A percentile compares a stretch with the other conserved stretches of the same genome.
Conservation (phyloP, 2,113 vertebrate genomes). For the Anguilla japonica region DNA sequence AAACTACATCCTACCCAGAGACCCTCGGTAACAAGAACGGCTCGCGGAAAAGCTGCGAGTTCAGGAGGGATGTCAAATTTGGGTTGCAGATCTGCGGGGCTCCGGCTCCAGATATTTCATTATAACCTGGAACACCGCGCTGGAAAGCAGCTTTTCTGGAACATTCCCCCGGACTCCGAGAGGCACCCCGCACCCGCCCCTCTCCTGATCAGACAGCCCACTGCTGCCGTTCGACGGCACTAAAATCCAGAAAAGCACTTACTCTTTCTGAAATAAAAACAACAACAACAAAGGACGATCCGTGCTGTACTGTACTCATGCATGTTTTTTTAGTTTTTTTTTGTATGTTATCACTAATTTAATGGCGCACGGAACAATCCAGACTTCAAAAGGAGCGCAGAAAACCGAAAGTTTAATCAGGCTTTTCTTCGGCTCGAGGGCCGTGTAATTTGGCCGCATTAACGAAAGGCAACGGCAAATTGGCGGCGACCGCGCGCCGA, state of each 20-base stretch:
- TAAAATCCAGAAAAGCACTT: constrained; percentile 11
- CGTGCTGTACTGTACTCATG: neutral
- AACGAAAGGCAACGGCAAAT: constrained; percentile 34
- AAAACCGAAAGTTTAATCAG: constrained; percentile 40
- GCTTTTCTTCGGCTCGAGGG: constrained; percentile 11
- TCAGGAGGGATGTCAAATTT: constrained; percentile 79
- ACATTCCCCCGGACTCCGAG: constrained; percentile 12
- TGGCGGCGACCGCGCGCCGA: constrained; percentile 12
- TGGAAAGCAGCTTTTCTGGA: constrained; percentile 25
- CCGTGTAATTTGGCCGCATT: constrained; percentile 32
- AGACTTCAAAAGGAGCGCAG: constrained; percentile 54
- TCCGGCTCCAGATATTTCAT: constrained; percentile 72
- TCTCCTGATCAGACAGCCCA: constrained; percentile 6
- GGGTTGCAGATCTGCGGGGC: constrained; percentile 71
- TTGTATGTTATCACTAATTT: constrained; percentile 55
- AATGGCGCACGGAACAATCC: constrained; percentile 50
- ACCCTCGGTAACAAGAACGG: constrained; percentile 77
- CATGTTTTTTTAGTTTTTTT: neutral
- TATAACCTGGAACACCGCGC: constrained; percentile 49
- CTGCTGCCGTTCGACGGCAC: neutral
- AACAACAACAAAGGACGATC: constrained; percentile 23
- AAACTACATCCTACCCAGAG: constrained; percentile 78
- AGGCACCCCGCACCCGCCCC: constrained; percentile 1
- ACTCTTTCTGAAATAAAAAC: constrained; percentile 16
- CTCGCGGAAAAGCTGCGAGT: constrained; percentile 67